Evolutionary conservation across 1,140 invertebrate genomes (phyloP), one percentile per base, ranked within the genome.

Genomic region (Onthophagus taurus): DNA sequence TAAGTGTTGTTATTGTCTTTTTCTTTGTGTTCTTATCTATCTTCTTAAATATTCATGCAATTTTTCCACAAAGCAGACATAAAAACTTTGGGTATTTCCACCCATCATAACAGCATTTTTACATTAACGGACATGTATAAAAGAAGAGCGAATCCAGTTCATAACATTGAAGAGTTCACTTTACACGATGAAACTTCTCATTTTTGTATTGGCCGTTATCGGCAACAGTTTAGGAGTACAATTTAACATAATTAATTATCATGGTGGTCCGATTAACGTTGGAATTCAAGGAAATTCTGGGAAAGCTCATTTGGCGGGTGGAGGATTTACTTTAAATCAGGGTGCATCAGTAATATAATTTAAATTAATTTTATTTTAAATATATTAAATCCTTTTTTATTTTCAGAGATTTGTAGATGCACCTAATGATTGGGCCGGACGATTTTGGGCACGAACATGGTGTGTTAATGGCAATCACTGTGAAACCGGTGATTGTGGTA

Each of bases 401-500:
- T 34, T 9, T 4, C 19, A 34, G 34, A 36, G 9, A 4, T 1
- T 7, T 20, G 23, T 36, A 4, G 3, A 8, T n/a, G 16, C 34
- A 3, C 16, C 34, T 2, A 20, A 36, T 20, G 17, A 36, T 36
- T 67, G 64, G 63, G 60, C 55, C 21, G 64, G 64, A n/a, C 35
- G 61, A 19, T 59, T 69, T 39, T 70, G 66, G 68, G 58, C 59
- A 9, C 55, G 67, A 31, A 70, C 66, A 2, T 61, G 60, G 44
- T 70, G 68, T 46, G 36, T 30, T 16, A 48, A 34, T 8, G 47
- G 53, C 6, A 29, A 29, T 11, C 6, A 13, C 1, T 68, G 67
- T 50, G 48, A 57, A 33, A 68, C 66, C 12, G 68, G 68, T 4
- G 63, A 68, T 45, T 71, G 68, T 43, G 63, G 64, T 26, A 61